Evolutionary conservation across 2,888 invertebrate genomes (phyloP).

Genomic region (Corbicula japonica): DNA sequence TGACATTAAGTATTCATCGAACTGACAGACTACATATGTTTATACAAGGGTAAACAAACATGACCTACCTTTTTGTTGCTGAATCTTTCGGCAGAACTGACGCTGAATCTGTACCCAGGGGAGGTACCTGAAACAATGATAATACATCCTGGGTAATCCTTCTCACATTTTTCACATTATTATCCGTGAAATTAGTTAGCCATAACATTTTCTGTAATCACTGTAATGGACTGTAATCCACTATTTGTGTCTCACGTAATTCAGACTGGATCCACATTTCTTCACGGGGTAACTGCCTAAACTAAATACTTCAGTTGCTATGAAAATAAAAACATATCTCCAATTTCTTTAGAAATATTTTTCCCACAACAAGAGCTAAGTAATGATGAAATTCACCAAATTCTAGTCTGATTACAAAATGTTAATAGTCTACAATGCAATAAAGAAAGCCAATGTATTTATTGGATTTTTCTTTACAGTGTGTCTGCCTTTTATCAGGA

Average conservation of each 20-base stretch:
- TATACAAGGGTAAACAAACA: too few species aligned
- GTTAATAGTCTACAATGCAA: conserved; percentile 2
- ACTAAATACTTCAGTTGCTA: too few species aligned
- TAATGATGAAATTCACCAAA: neutral
- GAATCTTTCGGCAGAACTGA: neutral
- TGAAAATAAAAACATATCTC: too few species aligned
- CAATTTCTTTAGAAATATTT: too few species aligned
- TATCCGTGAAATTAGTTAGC: conserved; percentile 53
- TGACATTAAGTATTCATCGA: neutral
- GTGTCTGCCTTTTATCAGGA: conserved; percentile 11
- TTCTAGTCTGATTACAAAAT: neutral
- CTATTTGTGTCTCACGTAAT: conserved; percentile 11
- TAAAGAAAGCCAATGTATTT: conserved; percentile 31
- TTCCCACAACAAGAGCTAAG: too few species aligned
- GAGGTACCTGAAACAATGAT: conserved; percentile 62
- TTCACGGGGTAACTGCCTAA: too few species aligned
- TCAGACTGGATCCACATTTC: conserved; percentile 3
- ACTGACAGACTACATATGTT: neutral
- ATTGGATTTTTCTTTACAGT: conserved; percentile 22
- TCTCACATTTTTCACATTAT: conserved; percentile 58
- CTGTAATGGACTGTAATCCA: conserved; percentile 11
- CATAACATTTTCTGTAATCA: conserved; percentile 59
- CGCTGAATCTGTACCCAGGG: conserved; percentile 16
- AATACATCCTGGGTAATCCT: conserved; percentile 64
- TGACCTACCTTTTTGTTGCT: conserved; percentile 14